These are phyloP conservation scores for Perizoma affinitatum DNA, from an alignment of 2,888 invertebrate genomes.

Conservation along the genomic window DNA sequence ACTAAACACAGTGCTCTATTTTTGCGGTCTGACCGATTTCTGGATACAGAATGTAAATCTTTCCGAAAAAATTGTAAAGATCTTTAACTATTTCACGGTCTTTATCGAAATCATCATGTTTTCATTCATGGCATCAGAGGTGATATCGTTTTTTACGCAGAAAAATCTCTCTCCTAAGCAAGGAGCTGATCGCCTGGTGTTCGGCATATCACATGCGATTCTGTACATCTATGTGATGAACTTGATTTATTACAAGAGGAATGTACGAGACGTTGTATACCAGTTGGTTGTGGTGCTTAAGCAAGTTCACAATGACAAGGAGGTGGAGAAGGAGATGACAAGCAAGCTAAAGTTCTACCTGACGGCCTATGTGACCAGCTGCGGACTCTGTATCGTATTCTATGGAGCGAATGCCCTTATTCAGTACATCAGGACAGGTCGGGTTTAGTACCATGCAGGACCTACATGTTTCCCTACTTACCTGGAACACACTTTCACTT, in stretches of 20 bases:
- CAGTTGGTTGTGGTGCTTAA: conserved; percentile 34
- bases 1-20: conserved; percentile 27
- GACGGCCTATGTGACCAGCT: conserved; percentile 21
- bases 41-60: conserved; percentile 41
- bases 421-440: conserved; percentile 24
- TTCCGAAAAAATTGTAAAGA: conserved; percentile 26
- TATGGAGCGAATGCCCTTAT: conserved; percentile 31
- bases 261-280: conserved; percentile 33
- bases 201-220: conserved; percentile 25
- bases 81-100: conserved; percentile 22
- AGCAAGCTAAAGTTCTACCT: conserved; percentile 36
- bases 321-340: conserved; percentile 34
- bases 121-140: conserved; percentile 23
- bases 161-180: conserved; percentile 26
- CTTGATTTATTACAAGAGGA: conserved; percentile 28
- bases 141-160: conserved; percentile 29
- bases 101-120: conserved; percentile 27
- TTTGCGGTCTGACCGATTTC: conserved; percentile 33
- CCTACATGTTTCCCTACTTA: too few species aligned
- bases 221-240: conserved; percentile 25
- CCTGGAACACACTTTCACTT: too few species aligned
- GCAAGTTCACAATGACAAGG: conserved; percentile 31
- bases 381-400: conserved; percentile 25
- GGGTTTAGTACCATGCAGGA: not conserved
- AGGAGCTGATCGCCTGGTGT: conserved; percentile 24